A percentile compares a stretch with the other conserved stretches of the same genome.
Evolutionary conservation across 1,140 invertebrate genomes (phyloP).

Genomic region (Eumeta japonica): DNA sequence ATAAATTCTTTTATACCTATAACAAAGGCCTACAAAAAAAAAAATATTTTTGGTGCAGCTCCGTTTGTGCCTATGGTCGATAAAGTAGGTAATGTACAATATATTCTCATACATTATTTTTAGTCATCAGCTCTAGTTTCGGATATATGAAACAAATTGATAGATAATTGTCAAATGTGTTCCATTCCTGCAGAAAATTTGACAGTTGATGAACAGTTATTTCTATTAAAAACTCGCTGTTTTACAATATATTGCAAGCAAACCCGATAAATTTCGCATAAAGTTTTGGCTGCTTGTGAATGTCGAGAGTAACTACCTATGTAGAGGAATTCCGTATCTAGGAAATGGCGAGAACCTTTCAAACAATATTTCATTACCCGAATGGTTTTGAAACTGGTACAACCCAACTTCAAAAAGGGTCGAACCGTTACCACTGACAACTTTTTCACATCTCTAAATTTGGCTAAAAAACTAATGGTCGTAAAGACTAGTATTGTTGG

Average conservation of each 20-base stretch:
- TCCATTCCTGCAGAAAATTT: conserved; percentile 28
- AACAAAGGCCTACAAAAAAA: too few species aligned
- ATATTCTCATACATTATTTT: too few species aligned
- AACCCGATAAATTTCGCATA: conserved; percentile 38
- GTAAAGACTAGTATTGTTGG: conserved; percentile 21
- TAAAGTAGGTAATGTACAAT: too few species aligned
- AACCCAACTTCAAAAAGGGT: conserved; percentile 19
- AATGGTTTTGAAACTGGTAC: conserved; percentile 16
- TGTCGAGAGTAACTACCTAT: conserved; percentile 28
- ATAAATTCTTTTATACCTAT: too few species aligned
- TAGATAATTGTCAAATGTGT: conserved; percentile 27
- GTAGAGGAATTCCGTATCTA: conserved; percentile 35
- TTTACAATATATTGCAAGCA: conserved; percentile 35
- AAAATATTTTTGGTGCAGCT: too few species aligned
- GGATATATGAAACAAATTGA: conserved; percentile 33
- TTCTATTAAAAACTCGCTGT: conserved; percentile 33
- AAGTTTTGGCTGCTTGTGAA: conserved; percentile 37
- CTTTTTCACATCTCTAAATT: conserved; percentile 21
- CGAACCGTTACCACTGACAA: conserved; percentile 25
- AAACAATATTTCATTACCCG: too few species aligned
- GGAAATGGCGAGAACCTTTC: conserved; percentile 24
- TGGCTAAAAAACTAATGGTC: conserved; percentile 19
- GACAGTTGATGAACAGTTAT: conserved; percentile 38
- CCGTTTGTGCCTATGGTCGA: too few species aligned
- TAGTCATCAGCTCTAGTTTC: too few species aligned